Evolutionary conservation across 2,888 invertebrate genomes (phyloP).

Genomic region (Nebria brevicollis): DNA sequence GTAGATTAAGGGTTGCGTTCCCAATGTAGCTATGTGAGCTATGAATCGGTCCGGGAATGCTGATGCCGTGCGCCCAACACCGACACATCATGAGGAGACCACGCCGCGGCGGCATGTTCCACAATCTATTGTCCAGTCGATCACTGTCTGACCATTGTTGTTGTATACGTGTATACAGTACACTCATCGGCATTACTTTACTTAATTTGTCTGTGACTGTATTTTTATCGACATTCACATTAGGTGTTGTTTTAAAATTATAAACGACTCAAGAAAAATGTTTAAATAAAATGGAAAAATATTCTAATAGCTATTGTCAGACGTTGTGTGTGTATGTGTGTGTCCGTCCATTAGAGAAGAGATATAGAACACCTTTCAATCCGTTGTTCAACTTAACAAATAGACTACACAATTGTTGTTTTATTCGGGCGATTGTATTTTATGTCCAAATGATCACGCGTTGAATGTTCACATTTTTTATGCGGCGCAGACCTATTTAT

Average conservation of each 20-base stretch:
- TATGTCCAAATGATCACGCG: background rate
- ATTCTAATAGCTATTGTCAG: background rate
- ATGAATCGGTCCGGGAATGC: background rate
- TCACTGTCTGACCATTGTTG: constrained; percentile 31
- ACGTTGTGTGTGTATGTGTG: background rate
- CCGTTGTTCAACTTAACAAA: background rate
- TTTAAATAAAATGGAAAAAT: background rate
- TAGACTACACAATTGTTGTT: background rate
- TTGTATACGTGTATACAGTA: background rate
- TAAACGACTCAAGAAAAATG: background rate
- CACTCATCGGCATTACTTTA: background rate
- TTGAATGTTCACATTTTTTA: background rate
- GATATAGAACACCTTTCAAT: background rate
- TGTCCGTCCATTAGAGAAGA: background rate
- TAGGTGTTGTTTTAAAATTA: too few relatives aligned
- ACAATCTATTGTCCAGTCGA: constrained; percentile 39
- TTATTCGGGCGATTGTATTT: background rate
- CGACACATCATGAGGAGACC: background rate
- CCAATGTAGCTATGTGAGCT: background rate
- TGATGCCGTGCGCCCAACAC: background rate
- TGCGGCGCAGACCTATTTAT: background rate
- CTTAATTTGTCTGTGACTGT: background rate
- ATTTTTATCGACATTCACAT: background rate
- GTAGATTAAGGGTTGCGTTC: too few relatives aligned
- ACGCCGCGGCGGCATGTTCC: constrained; percentile 24